phyloP scores from a whole-genome alignment of 2,113 vertebrate species.

The Podarcis raffonei region DNA sequence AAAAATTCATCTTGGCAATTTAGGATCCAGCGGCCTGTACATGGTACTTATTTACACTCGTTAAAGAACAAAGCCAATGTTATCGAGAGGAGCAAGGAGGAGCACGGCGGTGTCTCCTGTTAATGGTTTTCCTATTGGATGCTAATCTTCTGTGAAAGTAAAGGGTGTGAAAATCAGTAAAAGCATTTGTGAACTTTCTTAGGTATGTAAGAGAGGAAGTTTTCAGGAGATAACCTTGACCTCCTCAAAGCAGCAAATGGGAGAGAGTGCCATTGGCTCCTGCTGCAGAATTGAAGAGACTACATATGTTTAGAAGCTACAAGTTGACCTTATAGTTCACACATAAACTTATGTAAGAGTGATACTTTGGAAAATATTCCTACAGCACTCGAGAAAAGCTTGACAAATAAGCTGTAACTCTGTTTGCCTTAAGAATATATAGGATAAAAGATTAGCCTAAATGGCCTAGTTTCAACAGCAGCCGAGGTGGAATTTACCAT shows the following conservation, averaged over 20 bases:
- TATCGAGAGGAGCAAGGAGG: slow-evolving; percentile 1
- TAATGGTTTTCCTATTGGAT: slow-evolving; percentile 50
- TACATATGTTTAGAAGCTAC: slow-evolving; percentile 2
- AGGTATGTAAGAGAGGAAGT: slow-evolving; percentile 13
- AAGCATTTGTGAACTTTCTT: slow-evolving; percentile 34
- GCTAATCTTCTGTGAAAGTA: slow-evolving; percentile 47
- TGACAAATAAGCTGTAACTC: neutral
- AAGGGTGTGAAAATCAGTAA: slow-evolving; percentile 60
- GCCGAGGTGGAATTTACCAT: neutral
- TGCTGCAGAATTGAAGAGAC: neutral
- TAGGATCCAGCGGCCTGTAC: slow-evolving; percentile 19
- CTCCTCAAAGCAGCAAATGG: neutral
- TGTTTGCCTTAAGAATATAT: neutral
- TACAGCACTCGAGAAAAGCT: neutral
- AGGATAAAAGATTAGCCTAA: neutral
- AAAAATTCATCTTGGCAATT: neutral
- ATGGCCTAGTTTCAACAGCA: neutral
- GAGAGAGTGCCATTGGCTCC: neutral
- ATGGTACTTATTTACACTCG: slow-evolving; percentile 31
- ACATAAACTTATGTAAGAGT: neutral
- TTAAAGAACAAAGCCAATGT: neutral
- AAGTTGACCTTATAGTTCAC: neutral
- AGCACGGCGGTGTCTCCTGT: slow-evolving; percentile 5
- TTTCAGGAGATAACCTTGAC: slow-evolving; percentile 42
- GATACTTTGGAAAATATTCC: neutral